Conservation (phyloP, 2,797 vertebrate genomes). For the Syngnathus rostellatus region DNA sequence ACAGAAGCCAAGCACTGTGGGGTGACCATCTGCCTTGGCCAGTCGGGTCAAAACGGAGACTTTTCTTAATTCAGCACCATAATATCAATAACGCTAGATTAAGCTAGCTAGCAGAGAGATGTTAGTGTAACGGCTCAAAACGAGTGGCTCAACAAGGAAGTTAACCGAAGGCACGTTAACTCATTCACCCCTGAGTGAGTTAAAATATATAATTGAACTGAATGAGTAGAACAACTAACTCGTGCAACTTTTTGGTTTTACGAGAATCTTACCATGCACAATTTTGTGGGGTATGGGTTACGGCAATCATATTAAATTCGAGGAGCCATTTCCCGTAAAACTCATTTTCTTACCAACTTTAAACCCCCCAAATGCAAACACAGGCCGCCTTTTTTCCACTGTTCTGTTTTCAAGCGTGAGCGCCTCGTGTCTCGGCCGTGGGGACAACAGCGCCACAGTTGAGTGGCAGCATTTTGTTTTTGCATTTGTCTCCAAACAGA, state of each 20-base stretch:
- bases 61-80: too few relatives aligned
- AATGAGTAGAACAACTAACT: too few relatives aligned
- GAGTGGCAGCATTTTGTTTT: constrained; percentile 74
- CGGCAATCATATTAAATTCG: not conserved
- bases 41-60: too few relatives aligned
- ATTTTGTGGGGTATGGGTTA: not conserved
- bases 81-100: too few relatives aligned
- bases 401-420: constrained; percentile 33
- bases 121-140: too few relatives aligned
- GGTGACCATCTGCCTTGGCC: too few relatives aligned
- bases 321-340: not conserved
- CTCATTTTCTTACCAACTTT: not conserved
- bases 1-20: too few relatives aligned
- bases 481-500: constrained; percentile 72
- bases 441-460: constrained; percentile 48
- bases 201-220: too few relatives aligned
- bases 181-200: too few relatives aligned
- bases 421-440: constrained; percentile 53
- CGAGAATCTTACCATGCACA: not conserved
- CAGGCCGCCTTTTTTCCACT: constrained; percentile 36
- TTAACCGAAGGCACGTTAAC: too few relatives aligned
- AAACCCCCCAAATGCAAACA: constrained; percentile 1
- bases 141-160: too few relatives aligned
- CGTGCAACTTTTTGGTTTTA: not conserved
- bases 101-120: too few relatives aligned